phyloP scores from a whole-genome alignment of 1,140 invertebrate genomes.

The Thalassaphorura encarpata region DNA sequence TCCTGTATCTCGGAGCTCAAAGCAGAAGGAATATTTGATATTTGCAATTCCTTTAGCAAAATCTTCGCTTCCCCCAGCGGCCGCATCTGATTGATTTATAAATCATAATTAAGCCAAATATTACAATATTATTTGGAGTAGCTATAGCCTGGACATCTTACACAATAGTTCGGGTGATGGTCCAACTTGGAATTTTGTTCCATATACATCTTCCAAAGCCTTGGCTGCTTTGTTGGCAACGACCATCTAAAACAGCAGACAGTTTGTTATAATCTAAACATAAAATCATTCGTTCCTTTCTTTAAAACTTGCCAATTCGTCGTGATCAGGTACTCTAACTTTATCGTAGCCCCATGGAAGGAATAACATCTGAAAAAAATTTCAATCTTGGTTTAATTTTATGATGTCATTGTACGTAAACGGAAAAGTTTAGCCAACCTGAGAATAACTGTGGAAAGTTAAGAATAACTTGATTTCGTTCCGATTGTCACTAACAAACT shows the following conservation, averaged over 20 bases:
- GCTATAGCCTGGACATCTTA: not conserved
- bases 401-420: not conserved
- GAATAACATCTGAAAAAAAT: slow-evolving; percentile 13
- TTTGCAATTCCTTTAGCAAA: slow-evolving; percentile 19
- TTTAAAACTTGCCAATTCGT: slow-evolving; percentile 7
- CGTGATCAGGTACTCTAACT: slow-evolving; percentile 11
- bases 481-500: slow-evolving; percentile 47
- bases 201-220: slow-evolving; percentile 18
- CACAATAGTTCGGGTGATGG: slow-evolving; percentile 23
- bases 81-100: slow-evolving; percentile 6
- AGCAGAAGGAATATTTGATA: slow-evolving; percentile 22
- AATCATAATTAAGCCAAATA: not conserved
- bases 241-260: slow-evolving; percentile 3
- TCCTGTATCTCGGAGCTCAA: slow-evolving; percentile 22
- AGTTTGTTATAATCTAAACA: not conserved
- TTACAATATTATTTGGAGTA: not conserved
- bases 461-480: slow-evolving; percentile 58
- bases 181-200: slow-evolving; percentile 23
- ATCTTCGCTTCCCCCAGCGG: slow-evolving; percentile 19
- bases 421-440: slow-evolving; percentile 35
- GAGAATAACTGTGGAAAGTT: slow-evolving; percentile 77
- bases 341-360: slow-evolving; percentile 22
- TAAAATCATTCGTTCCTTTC: not conserved
- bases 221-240: slow-evolving; percentile 20
- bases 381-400: not conserved